A percentile compares a stretch with the other conserved stretches of the same genome.
These are phyloP conservation scores for Dolichomitus sp. DNA, from an alignment of 2,888 invertebrate species.

Conservation along the genomic window DNA sequence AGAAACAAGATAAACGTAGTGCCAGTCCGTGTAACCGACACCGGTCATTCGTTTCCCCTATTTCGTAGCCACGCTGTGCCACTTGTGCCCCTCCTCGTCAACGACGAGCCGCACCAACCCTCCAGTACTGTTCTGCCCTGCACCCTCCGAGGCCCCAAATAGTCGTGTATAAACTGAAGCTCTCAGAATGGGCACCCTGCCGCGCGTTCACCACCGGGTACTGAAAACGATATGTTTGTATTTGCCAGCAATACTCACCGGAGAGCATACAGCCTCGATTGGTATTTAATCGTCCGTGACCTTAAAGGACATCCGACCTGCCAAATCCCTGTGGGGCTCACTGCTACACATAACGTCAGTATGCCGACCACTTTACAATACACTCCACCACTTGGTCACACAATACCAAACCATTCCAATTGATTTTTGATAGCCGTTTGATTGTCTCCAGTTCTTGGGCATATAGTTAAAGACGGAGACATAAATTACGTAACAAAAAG, in stretches of 20 bases:
- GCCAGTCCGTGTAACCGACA: slow-evolving; percentile 84
- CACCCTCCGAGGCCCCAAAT: slow-evolving; percentile 26
- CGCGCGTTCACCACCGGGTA: slow-evolving; percentile 52
- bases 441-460: not conserved
- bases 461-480: not conserved
- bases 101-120: slow-evolving; percentile 40
- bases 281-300: slow-evolving; percentile 68
- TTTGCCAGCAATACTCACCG: slow-evolving; percentile 68
- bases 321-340: slow-evolving; percentile 45
- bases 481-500: not conserved
- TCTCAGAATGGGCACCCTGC: slow-evolving; percentile 49
- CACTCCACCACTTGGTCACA: not conserved
- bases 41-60: slow-evolving; percentile 82
- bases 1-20: slow-evolving; percentile 71
- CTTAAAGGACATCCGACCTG: slow-evolving; percentile 60
- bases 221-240: slow-evolving; percentile 79
- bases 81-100: slow-evolving; percentile 74
- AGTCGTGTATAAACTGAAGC: slow-evolving; percentile 44
- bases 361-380: not conserved
- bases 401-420: slow-evolving; percentile 2
- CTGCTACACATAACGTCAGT: not conserved
- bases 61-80: slow-evolving; percentile 80
- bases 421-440: slow-evolving; percentile 7
- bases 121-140: slow-evolving; percentile 39
- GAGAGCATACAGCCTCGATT: slow-evolving; percentile 56